Base-by-base conservation (phyloP, 2,888 invertebrate genomes). In the Dilophus febrilis region DNA sequence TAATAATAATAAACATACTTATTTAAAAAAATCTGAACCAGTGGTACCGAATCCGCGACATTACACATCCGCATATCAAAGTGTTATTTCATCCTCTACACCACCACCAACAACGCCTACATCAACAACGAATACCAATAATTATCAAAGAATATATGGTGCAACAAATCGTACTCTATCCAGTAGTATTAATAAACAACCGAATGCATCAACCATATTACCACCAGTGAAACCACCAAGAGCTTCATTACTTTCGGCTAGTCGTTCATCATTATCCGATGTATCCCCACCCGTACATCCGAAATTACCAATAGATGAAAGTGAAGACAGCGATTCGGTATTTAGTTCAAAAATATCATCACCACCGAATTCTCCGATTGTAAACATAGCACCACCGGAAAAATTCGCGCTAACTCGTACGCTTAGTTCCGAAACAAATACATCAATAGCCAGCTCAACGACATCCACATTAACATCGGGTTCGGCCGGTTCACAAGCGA, bases 291-390 rank as follows among this genome's bases (percentile, higher is more conserved):
- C n/a, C n/a, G n/a, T 11, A 33, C 5, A 22, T 6, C 22, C n/a
- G 17, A 14, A 34, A 14, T 26, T 13, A 17, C 11, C 35, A 27
- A 37, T 36, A 12, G 72, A 77, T 48, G 83, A 83, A 49, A 82
- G 81, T 51, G 40, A 32, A 31, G 87, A 87, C 57, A 85, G 84
- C 52, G 87, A 88, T 59, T 87, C 86, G 22, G 86, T 86, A 4
- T 82, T 87, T 56, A 86, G 86, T 56, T 82, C 81, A 36, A 81
- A 81, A 48, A 77, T 83, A 40, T 85, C 83, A 34, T 84, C 86
- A 19, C 85, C 78, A 2, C 74, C 76, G 4, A 65, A 70, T 46
- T 77, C 85, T 1, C 80, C 51, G 57, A 67, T 64, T 53, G 61
- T 35, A 53, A 66, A 48, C 4, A 56, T 64, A n/a, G 65, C 65